Evolutionary conservation across 2,888 invertebrate genomes (phyloP).

Genomic region (Busseola fusca): DNA sequence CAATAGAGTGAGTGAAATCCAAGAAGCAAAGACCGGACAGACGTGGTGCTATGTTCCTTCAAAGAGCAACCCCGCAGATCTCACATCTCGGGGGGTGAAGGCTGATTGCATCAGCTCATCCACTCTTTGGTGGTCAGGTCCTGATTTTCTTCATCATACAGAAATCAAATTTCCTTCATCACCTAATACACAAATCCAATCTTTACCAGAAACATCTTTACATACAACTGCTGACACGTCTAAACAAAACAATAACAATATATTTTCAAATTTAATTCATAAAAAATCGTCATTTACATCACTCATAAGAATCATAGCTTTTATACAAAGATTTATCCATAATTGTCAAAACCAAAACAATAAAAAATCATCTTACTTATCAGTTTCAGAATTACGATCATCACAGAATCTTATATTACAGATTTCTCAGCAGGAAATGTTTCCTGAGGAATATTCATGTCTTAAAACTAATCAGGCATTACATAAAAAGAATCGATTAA

Average conservation of each 20-base stretch:
- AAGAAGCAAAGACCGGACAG: conserved; percentile 44
- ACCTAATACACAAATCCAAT: neutral
- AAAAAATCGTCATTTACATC: conserved; percentile 4
- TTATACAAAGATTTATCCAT: conserved; percentile 7
- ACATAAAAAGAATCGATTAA: conserved; percentile 13
- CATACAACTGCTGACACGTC: no score
- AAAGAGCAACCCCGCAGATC: conserved; percentile 58
- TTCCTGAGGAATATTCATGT: conserved; percentile 21
- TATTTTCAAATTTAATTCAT: neutral
- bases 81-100: conserved; percentile 56
- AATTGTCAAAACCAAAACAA: neutral
- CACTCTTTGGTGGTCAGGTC: conserved; percentile 52
- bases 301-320: neutral
- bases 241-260: conserved; percentile 4
- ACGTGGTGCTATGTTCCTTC: conserved; percentile 52
- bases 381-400: conserved; percentile 10
- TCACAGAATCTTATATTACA: conserved; percentile 6
- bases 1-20: conserved; percentile 61
- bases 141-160: neutral
- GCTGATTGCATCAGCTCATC: conserved; percentile 46
- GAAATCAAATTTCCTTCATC: neutral
- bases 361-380: neutral
- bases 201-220: neutral
- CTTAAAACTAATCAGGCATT: conserved; percentile 6
- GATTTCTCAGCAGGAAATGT: conserved; percentile 27